These are phyloP conservation scores for Berghia stephanieae DNA, from an alignment of 1,140 invertebrate genomes.

Conservation along the genomic window DNA sequence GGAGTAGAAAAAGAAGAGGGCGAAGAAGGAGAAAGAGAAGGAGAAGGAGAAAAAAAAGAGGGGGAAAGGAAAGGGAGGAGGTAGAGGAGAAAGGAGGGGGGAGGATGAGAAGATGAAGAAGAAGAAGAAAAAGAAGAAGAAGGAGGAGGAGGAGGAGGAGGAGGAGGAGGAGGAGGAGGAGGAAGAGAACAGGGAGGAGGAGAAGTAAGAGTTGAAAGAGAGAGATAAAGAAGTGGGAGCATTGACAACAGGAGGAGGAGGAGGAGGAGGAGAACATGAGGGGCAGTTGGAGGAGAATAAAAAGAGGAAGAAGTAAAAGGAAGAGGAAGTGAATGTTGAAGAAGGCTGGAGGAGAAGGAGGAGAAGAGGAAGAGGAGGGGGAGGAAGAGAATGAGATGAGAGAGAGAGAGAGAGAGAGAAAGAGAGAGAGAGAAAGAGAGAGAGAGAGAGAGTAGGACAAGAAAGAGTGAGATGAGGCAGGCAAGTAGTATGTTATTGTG, in stretches of 20 bases:
- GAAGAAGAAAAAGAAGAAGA: not conserved
- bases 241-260: not conserved
- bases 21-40: not conserved
- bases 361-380: not conserved
- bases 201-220: constrained; percentile 9
- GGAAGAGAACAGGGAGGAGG: not conserved
- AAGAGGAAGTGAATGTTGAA: not conserved
- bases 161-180: not conserved
- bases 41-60: not conserved
- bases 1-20: not conserved
- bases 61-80: not conserved
- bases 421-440: constrained; percentile 3
- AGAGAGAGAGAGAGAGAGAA: too few species aligned
- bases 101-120: not conserved
- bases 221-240: constrained; percentile 24
- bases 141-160: not conserved
- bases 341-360: not conserved
- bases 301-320: not conserved
- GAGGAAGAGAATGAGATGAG: too few species aligned
- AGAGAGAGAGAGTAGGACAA: not conserved
- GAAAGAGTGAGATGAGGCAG: not conserved
- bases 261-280: not conserved
- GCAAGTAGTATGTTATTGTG: too few species aligned
- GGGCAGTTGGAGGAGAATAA: not conserved
- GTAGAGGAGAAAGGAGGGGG: not conserved